Evolutionary conservation across 2,888 invertebrate genomes (phyloP), one percentile per base, ranked within the genome.

Genomic region (Heliconius sara): DNA sequence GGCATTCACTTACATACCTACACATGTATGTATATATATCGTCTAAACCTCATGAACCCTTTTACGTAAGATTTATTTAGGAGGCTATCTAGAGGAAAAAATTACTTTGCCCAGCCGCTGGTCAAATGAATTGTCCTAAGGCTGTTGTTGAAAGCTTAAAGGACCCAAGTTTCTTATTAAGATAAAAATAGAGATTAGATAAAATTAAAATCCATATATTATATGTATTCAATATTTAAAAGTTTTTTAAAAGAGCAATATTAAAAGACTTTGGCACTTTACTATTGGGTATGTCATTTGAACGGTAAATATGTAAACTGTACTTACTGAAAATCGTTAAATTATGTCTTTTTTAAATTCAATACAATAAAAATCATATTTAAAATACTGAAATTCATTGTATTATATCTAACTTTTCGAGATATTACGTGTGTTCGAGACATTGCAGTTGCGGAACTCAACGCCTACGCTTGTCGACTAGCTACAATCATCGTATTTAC

Each of bases 1-100:
- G 65, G 22, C 60, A 9, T 70, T n/a, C 43, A 70, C 70, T 7
- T 22, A 60, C 60, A 25, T 73, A 52, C 22, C 52, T 52, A 52
- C 52, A 52, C 2, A 52, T 22, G 9, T 52, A 22, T 19, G 52
- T 22, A 60, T n/a, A 60, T 60, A 60, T 73, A 34, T n/a, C 34
- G 13, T 22, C 27, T 43, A 65, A 74, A 63, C 75, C 47, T 65
- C 75, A 30, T 75, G 75, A 75, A 75, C 75, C 75, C 66, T 66
- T 75, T 75, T 43, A 47, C 63, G 27, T 27, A 43, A 66, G 75
- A 75, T 65, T 75, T 75, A 75, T 75, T 75, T 75, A 75, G 47
- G 60, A 43, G 65, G 66, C 30, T 47, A 75, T 66, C 75, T 75
- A 12, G 47, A 27, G 66, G 66, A 75, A 75, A 75, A 75, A 75